Base-by-base conservation (phyloP, 2,888 invertebrate genomes). In the Sarcophaga rosellei region DNA sequence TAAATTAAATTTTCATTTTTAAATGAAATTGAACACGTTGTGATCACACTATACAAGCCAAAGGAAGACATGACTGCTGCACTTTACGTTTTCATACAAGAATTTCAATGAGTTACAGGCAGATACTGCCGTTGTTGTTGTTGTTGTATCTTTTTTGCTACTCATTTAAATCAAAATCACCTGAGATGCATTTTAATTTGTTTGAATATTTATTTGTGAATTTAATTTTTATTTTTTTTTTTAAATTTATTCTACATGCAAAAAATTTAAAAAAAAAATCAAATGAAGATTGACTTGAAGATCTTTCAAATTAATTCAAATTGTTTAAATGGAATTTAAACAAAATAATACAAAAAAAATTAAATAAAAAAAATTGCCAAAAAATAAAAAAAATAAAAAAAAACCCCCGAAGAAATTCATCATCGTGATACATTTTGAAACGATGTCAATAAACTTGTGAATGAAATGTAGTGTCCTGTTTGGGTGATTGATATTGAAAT, bases 131-230 rank as follows among this genome's bases (percentile, higher is more conserved):
- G 65, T 21, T 66, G 61, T 53, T 78, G 3, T 47, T 53, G 17
- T 53, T 53, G 53, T 53, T 53, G 53, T 53, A 53, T 53, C 17
- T 15, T 47, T 47, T 11, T 17, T 53, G 53, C 53, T 53, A 17
- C 17, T 66, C 66, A 72, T 63, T 80, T 70, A 47, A 78, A 80
- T 73, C 73, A 77, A 81, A 77, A 81, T 77, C 81, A 86, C 86
- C 86, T 86, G 86, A 77, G 76, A 74, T 77, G 76, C 86, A 86
- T 83, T 81, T 77, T 86, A 86, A 86, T 81, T 83, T 77, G 1
- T 10, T 45, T 61, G 65, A 61, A 76, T 57, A 21, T 77, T 53
- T 53, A 53, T 15, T 74, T 53, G 6, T 78, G 12, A 8, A 25
- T 62, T 23, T 17, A 1, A 1, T 62, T 20, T 72, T 59, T 1